These are phyloP conservation scores for Tamandua tetradactyla DNA, from an alignment of 2,797 vertebrate species.

Conservation along the genomic window DNA sequence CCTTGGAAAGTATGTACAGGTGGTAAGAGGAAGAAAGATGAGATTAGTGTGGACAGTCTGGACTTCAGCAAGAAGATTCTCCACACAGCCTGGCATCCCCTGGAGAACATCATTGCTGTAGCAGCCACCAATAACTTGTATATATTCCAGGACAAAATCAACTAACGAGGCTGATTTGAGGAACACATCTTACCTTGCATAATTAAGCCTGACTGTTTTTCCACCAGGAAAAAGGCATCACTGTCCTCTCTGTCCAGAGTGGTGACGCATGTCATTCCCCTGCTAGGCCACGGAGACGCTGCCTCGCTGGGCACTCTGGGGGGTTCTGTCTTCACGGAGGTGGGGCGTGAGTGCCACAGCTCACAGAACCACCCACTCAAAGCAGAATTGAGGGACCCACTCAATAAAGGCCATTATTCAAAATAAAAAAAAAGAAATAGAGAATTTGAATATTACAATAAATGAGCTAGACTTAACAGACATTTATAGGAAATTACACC, in stretches of 20 bases:
- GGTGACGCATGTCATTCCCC: slow-evolving; percentile 89
- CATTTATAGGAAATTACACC: too few relatives aligned
- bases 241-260: slow-evolving; percentile 90
- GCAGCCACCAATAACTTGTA: slow-evolving; percentile 99
- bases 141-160: slow-evolving; percentile 99
- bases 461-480: too few relatives aligned
- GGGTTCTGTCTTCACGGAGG: slow-evolving; percentile 68
- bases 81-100: slow-evolving; percentile 96
- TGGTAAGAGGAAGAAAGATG: slow-evolving; percentile 96
- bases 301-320: slow-evolving; percentile 74
- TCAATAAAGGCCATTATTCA: slow-evolving; percentile 88
- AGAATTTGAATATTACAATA: too few relatives aligned
- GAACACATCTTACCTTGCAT: slow-evolving; percentile 89
- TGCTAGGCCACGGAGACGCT: slow-evolving; percentile 79
- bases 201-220: slow-evolving; percentile 91
- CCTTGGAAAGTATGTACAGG: slow-evolving; percentile 94
- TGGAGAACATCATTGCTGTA: slow-evolving; percentile 95
- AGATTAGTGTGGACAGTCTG: slow-evolving; percentile 98
- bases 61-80: slow-evolving; percentile 99
- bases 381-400: slow-evolving; percentile 77
- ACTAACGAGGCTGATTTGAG: slow-evolving; percentile 87
- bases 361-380: slow-evolving; percentile 49
- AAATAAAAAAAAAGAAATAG: too few relatives aligned
- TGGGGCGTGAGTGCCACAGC: background rate
- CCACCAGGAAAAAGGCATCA: slow-evolving; percentile 91